Evolutionary conservation across 2,113 vertebrate genomes (phyloP).

Genomic region (Colaptes auratus): DNA sequence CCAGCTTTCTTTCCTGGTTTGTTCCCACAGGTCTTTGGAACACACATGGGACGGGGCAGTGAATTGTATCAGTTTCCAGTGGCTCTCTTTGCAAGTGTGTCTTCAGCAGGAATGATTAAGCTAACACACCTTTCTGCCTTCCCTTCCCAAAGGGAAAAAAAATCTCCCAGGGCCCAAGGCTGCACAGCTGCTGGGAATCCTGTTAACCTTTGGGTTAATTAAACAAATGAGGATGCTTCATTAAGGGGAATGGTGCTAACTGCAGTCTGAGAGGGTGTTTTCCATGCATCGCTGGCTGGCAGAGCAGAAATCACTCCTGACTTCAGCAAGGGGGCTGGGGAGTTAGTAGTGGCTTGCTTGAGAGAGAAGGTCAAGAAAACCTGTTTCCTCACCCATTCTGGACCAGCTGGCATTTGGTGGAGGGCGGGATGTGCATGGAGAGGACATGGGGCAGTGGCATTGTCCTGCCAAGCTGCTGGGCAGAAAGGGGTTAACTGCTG

Average conservation of each 20-base stretch:
- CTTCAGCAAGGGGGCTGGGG: not conserved
- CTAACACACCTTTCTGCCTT: fast-evolving
- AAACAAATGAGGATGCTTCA: not conserved
- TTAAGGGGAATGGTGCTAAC: not conserved
- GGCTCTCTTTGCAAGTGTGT: fast-evolving
- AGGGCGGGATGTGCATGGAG: fast-evolving
- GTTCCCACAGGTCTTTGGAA: not conserved
- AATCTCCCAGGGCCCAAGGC: not conserved
- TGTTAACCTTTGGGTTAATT: slow-evolving; percentile 10
- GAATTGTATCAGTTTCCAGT: not conserved
- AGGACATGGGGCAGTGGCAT: not conserved
- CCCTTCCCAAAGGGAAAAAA: not conserved
- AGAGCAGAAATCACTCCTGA: not conserved
- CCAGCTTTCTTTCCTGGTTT: not conserved
- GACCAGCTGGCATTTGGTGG: not conserved
- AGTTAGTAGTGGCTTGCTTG: not conserved
- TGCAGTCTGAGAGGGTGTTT: not conserved
- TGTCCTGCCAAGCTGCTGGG: not conserved
- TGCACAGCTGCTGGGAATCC: not conserved
- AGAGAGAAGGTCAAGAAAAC: not conserved
- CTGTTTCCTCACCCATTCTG: not conserved
- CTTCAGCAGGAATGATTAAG: not conserved
- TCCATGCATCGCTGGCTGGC: fast-evolving
- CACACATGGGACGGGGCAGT: not conserved
- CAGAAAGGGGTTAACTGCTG: not conserved